Evolutionary conservation across 2,888 invertebrate genomes (phyloP), one percentile per base, ranked within the genome.

Genomic region (Schrankia costaestrigalis): DNA sequence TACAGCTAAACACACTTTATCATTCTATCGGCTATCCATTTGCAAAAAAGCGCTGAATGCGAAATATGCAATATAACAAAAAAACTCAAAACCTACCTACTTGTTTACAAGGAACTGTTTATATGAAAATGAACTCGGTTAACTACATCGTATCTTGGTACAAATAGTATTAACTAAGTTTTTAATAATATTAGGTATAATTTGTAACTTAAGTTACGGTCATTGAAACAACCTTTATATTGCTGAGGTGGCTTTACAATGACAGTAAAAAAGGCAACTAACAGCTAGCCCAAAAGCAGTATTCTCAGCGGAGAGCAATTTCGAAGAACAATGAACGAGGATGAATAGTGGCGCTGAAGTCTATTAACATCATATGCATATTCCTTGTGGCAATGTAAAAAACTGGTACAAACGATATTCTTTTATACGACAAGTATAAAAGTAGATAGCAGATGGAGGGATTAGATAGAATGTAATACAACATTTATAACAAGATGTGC

Each of bases 11-110:
- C 80, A 82, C 74, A 84, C 82, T 79, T 72, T 74, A 83, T 81
- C 78, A 80, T 81, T 78, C 80, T 75, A 85, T 85, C 78, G 81
- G 66, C 73, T 73, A 74, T 79, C 76, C 80, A 76, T 81, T 81
- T 79, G 74, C 66, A 49, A 67, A 75, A 74, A 78, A 75, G 51
- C 63, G 71, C 68, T 69, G 68, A 77, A 71, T 64, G 60, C 52
- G 52, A 65, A 66, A 61, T 61, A 63, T 58, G 61, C 56, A 65
- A 44, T 53, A 48, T 40, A 26, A 57, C 51, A 48, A 18, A 19
- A 21, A 26, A 32, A 26, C 13, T n/a, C n/a, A n/a, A n/a, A n/a
- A n/a, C n/a, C n/a, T n/a, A n/a, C n/a, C n/a, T n/a, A n/a, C n/a
- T n/a, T n/a, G n/a, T n/a, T n/a, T n/a, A n/a, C n/a, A n/a, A n/a